Conservation (phyloP, 1,140 invertebrate species). For the Tetragonula clypearis region DNA sequence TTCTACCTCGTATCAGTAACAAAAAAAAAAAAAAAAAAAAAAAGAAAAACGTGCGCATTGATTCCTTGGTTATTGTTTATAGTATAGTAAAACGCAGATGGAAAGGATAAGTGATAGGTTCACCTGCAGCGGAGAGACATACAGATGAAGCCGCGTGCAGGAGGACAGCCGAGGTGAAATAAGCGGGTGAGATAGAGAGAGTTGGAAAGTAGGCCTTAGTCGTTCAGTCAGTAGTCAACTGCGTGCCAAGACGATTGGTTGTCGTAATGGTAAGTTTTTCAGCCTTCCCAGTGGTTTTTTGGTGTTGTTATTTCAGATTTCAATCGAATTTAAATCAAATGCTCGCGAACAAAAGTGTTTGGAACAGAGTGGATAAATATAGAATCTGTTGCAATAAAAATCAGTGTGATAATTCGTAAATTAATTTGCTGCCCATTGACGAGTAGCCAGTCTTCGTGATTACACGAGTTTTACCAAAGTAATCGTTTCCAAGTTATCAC, state of each 20-base stretch:
- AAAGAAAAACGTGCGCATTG: background rate
- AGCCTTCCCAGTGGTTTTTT: constrained; percentile 34
- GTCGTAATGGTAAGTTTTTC: constrained; percentile 78
- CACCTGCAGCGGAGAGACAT: background rate
- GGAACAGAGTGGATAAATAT: no score
- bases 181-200: constrained; percentile 74
- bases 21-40: background rate
- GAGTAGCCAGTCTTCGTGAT: background rate
- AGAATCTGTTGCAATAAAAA: background rate
- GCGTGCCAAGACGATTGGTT: constrained; percentile 76
- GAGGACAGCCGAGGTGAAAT: constrained; percentile 46
- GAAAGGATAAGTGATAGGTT: background rate
- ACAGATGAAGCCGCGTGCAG: constrained; percentile 41
- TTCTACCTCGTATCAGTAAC: constrained; percentile 2
- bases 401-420: background rate
- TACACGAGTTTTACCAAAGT: no score
- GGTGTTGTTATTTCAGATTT: background rate
- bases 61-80: background rate
- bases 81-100: background rate
- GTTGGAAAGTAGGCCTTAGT: constrained; percentile 81
- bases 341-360: background rate
- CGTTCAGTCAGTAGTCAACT: constrained; percentile 80
- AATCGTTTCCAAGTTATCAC: background rate
- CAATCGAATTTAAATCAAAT: background rate
- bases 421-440: no score